Conservation (phyloP, 1,140 invertebrate genomes). For the Episyrphus balteatus region DNA sequence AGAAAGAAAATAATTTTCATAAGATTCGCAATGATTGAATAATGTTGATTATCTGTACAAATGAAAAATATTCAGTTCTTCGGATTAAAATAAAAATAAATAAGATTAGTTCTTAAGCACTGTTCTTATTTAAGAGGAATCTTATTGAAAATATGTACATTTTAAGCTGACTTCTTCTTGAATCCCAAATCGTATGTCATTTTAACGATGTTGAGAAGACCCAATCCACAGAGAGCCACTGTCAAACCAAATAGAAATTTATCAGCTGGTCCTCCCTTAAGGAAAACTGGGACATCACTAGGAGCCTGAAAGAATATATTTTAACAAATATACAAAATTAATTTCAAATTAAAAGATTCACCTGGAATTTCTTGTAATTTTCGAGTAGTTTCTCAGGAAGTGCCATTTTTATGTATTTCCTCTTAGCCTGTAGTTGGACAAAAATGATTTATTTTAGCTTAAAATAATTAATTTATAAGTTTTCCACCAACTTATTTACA, state of each 20-base stretch:
- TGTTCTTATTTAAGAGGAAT: too few species aligned
- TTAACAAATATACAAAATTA: slow-evolving; percentile 2
- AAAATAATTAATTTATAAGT: too few species aligned
- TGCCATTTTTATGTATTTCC: slow-evolving; percentile 16
- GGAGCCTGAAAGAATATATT: slow-evolving; percentile 14
- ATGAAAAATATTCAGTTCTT: too few species aligned
- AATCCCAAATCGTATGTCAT: slow-evolving; percentile 32
- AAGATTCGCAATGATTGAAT: too few species aligned
- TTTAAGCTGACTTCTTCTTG: slow-evolving; percentile 18
- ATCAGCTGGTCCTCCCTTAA: slow-evolving; percentile 32
- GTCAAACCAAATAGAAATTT: slow-evolving; percentile 30
- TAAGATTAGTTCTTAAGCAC: too few species aligned
- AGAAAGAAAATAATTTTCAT: too few species aligned
- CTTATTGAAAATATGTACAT: background rate
- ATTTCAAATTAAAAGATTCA: slow-evolving; percentile 1
- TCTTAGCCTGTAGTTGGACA: slow-evolving; percentile 4
- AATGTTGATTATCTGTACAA: too few species aligned
- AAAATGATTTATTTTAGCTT: too few species aligned
- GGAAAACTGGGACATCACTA: slow-evolving; percentile 30
- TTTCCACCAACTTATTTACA: too few species aligned
- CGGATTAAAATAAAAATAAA: too few species aligned
- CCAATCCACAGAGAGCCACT: slow-evolving; percentile 25
- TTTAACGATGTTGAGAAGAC: slow-evolving; percentile 23
- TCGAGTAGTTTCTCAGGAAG: slow-evolving; percentile 26
- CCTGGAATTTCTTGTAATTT: slow-evolving; percentile 35